phyloP scores from a whole-genome alignment of 1,140 invertebrate species.

The Capitella teleta region DNA sequence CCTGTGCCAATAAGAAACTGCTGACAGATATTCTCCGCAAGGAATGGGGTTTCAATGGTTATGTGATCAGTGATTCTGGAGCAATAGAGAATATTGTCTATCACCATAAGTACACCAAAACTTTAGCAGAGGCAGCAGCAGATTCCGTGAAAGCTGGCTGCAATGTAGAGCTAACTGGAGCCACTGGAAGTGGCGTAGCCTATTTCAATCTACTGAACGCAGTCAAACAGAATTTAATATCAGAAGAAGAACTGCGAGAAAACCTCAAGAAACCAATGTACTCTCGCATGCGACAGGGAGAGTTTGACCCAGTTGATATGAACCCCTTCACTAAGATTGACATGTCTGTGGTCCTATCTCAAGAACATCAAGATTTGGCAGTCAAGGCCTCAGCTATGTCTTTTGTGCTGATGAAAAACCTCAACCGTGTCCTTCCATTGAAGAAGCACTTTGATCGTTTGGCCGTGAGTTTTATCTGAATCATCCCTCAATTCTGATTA shows the following conservation, averaged over 20 bases:
- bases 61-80: conserved; percentile 33
- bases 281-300: conserved; percentile 14
- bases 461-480: conserved; percentile 5
- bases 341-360: background rate
- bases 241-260: background rate
- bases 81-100: conserved; percentile 31
- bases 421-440: background rate
- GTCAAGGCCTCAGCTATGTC: conserved; percentile 4
- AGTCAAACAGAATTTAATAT: background rate
- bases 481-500: background rate
- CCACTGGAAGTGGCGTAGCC: no score
- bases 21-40: conserved; percentile 29
- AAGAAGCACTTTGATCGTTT: background rate
- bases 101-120: conserved; percentile 25
- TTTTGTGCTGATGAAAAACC: conserved; percentile 10
- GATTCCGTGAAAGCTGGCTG: conserved; percentile 2
- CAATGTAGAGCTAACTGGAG: conserved; percentile 5
- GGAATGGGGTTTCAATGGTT: conserved; percentile 28
- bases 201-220: background rate
- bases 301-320: conserved; percentile 16
- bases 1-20: conserved; percentile 29
- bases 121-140: conserved; percentile 15
- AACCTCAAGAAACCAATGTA: conserved; percentile 14
- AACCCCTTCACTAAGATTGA: conserved; percentile 11
- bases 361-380: conserved; percentile 2